Evolutionary conservation across 1,140 invertebrate genomes (phyloP), one percentile per base, ranked within the genome.

Genomic region (Drosophila willistoni): DNA sequence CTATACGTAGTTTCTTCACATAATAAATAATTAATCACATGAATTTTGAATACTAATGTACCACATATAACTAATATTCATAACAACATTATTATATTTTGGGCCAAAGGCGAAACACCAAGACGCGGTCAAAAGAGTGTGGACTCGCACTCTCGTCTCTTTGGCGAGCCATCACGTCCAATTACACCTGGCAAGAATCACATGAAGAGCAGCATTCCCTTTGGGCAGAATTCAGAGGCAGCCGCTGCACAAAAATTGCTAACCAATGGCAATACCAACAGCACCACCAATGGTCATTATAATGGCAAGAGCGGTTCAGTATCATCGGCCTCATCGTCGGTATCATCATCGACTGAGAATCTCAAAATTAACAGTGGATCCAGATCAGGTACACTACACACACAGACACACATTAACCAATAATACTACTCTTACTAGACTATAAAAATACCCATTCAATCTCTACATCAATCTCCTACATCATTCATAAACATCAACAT

Each of bases 131-230:
- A 91, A 71, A 90, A 92, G 73, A 84, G 86, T 64, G 80, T 87
- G 55, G 84, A 87, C 62, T 87, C 91, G 22, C 91, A 92, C 68
- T 78, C 77, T 56, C 91, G 91, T 64, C 78, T 92, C 12, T 92
- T 92, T 72, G 91, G 91, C 22, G 91, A 92, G 42, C 81, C 83
- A 19, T 68, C 82, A 55, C 91, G 91, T 69, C 78, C 85, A 55
- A 75, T 79, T 7, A 92, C 91, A 39, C 87, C 91, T 42, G 90
- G 73, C 62, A 92, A 92, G 68, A 91, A 92, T 79, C 91, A 92
- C 79, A 84, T 91, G 84, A 92, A 89, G 61, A 92, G 91, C 87
- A 92, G 76, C 78, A 92, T 92, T 85, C 90, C 91, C 79, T 90
- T 92, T 73, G 90, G 90, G 36, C 76, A 77, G 54, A 91, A 90